Evolutionary conservation across 2,797 vertebrate species (phyloP), one percentile per base, ranked within the genome.

Genomic region (Neopelma chrysocephalum): DNA sequence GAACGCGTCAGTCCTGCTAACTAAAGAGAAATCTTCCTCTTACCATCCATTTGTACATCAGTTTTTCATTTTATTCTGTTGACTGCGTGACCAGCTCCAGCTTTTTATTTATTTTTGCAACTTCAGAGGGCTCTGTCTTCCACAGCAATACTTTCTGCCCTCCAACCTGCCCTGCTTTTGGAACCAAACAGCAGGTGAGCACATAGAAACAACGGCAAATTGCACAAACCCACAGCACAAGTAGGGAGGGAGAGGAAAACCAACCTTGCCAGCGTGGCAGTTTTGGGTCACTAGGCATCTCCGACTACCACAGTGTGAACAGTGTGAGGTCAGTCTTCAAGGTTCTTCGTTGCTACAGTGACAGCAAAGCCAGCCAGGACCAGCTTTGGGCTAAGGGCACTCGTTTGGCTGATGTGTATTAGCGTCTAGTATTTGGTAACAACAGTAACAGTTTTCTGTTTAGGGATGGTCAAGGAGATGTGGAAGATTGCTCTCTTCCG

Each of bases 311-410:
- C 82, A 45, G 61, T 81, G 64, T 64, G 75, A 96, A 96, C 60
- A 96, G 91, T 91, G 72, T 93, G 80, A 89, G 89, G 89, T 69
- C 70, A 76, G 72, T 72, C 81, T 58, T 96, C 89, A 95, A 95
- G 87, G 84, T 92, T 96, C 78, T 64, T 89, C 2, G 6, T 75
- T 96, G 94, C 95, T 96, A 96, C 91, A 96, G 94, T 47, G 93
- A 82, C 68, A 93, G 88, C 65, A 17, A 19, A 94, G 95, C 95
- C 93, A 88, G 92, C 81, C 64, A 21, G 1, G 32, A 80, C 87
- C 64, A 13, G 95, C 96, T 96, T 54, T 7, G 15, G 94, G 96
- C 91, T 95, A 95, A 91, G 92, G 93, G 95, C 95, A 95, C 90
- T 96, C 82, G 6, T 94, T 86, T 94, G 90, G 90, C 83, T 93